These are phyloP conservation scores for Leptinotarsa rubiginosa DNA, from an alignment of 2,888 invertebrate genomes.

Conservation along the genomic window DNA sequence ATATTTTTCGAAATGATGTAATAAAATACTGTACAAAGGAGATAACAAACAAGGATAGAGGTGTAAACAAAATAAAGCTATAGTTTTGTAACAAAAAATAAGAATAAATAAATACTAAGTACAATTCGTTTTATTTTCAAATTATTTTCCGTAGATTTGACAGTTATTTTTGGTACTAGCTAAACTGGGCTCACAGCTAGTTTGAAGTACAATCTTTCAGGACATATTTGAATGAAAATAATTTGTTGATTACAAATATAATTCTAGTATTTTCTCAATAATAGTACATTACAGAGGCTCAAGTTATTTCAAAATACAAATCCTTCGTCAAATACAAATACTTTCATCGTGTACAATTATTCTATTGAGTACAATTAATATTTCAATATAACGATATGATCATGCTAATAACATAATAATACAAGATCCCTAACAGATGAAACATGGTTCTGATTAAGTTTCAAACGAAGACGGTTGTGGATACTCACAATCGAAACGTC, in stretches of 20 bases:
- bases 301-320: not conserved
- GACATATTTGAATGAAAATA: too few relatives aligned
- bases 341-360: too few relatives aligned
- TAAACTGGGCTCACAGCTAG: constrained; percentile 23
- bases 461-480: too few relatives aligned
- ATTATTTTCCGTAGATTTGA: constrained; percentile 17
- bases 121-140: constrained; percentile 5
- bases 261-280: not conserved
- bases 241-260: too few relatives aligned
- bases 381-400: too few relatives aligned
- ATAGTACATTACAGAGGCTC: too few relatives aligned
- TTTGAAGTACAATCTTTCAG: constrained; percentile 22
- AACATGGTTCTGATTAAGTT: too few relatives aligned
- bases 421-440: too few relatives aligned
- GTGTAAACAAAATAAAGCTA: constrained; percentile 43
- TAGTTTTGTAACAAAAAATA: constrained; percentile 35
- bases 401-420: too few relatives aligned
- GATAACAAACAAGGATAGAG: constrained; percentile 47
- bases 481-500: too few relatives aligned
- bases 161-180: constrained; percentile 37
- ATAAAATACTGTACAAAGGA: constrained; percentile 57
- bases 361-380: too few relatives aligned
- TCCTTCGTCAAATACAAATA: too few relatives aligned
- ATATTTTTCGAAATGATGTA: constrained; percentile 47
- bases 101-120: constrained; percentile 32